These are phyloP conservation scores for Lota lota DNA, from an alignment of 2,113 vertebrate genomes.

Conservation along the genomic window DNA sequence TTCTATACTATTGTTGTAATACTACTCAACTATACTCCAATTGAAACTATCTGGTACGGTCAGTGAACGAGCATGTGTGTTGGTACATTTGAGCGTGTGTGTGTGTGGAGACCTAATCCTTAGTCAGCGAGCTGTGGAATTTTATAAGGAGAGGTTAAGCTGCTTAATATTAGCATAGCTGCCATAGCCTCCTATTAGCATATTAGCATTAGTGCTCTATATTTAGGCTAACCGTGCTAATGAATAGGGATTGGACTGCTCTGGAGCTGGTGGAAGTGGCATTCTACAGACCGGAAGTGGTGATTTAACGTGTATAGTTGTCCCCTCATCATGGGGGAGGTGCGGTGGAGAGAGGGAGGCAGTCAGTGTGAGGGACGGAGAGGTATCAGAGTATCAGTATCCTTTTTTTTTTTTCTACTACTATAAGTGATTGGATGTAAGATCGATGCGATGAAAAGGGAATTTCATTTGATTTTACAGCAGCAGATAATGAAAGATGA, in stretches of 20 bases:
- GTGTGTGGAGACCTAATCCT: conserved; percentile 33
- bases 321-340: background rate
- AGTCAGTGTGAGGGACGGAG: background rate
- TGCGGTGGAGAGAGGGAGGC: background rate
- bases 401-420: too few species aligned
- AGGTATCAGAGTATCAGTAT: background rate
- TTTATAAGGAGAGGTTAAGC: conserved; percentile 58
- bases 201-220: conserved; percentile 23
- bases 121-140: conserved; percentile 38
- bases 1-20: too few species aligned
- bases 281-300: too few species aligned
- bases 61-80: too few species aligned
- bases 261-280: background rate
- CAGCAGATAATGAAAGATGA: too few species aligned
- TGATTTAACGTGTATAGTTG: conserved; percentile 28
- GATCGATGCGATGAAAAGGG: too few species aligned
- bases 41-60: too few species aligned
- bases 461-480: too few species aligned
- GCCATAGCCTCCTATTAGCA: conserved; percentile 29
- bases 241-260: conserved; percentile 49
- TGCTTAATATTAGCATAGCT: conserved; percentile 62
- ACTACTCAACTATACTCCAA: too few species aligned
- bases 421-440: too few species aligned
- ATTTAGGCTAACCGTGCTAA: conserved; percentile 58
- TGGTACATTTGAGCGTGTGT: too few species aligned